Conservation (phyloP, 2,113 vertebrate species). For the Herpetotheres cachinnans region DNA sequence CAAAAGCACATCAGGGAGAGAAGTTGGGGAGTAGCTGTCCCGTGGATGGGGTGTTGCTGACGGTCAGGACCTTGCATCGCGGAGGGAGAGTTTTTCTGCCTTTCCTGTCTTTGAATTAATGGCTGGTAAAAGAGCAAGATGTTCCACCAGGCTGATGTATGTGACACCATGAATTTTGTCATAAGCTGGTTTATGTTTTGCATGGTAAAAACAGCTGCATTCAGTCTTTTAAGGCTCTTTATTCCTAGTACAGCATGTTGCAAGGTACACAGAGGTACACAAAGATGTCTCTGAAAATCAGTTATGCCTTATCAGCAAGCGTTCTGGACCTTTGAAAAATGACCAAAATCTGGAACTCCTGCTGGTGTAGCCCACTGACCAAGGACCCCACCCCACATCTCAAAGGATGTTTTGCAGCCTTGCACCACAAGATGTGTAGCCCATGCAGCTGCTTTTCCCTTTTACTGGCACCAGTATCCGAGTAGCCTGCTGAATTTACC, state of each 20-base stretch:
- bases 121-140: not conserved
- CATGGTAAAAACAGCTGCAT: not conserved
- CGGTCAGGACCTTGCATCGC: not conserved
- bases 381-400: not conserved
- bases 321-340: not conserved
- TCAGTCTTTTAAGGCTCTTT: not conserved
- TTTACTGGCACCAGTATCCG: not conserved
- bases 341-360: not conserved
- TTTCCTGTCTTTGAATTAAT: not conserved
- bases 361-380: not conserved
- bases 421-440: not conserved
- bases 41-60: not conserved
- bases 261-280: not conserved
- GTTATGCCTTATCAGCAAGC: not conserved
- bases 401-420: not conserved
- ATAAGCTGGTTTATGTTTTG: not conserved
- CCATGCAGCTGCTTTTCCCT: not conserved
- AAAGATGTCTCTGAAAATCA: not conserved
- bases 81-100: not conserved
- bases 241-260: accelerated
- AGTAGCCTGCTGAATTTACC: not conserved
- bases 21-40: not conserved
- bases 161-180: not conserved
- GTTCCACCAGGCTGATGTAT: not conserved
- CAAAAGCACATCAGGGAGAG: not conserved